A percentile compares a stretch with the other conserved stretches of the same genome.
phyloP scores from a whole-genome alignment of 2,888 invertebrate species.

The Amphipoea lucens region DNA sequence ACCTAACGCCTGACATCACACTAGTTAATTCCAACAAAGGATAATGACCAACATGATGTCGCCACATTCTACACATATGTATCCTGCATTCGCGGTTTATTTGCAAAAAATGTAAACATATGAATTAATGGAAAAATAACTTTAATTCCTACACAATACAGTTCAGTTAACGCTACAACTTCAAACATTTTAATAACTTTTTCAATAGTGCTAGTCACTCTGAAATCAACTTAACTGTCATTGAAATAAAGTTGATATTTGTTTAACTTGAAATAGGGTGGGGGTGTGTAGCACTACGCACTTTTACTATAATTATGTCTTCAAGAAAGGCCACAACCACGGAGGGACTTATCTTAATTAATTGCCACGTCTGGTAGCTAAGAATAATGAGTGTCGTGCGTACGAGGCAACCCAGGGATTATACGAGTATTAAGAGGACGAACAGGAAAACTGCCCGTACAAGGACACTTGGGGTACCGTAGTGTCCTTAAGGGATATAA shows the following conservation, averaged over 20 bases:
- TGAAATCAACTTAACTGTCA: too few relatives aligned
- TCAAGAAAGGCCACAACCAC: slow-evolving; percentile 16
- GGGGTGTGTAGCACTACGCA: too few relatives aligned
- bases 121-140: too few relatives aligned
- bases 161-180: too few relatives aligned
- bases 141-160: too few relatives aligned
- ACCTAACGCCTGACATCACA: background rate
- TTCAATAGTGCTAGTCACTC: too few relatives aligned
- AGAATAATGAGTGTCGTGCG: slow-evolving; percentile 49
- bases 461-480: slow-evolving; percentile 3
- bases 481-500: background rate
- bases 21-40: slow-evolving; percentile 18
- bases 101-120: too few relatives aligned
- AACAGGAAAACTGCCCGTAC: slow-evolving; percentile 4
- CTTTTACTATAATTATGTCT: background rate
- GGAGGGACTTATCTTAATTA: slow-evolving; percentile 44
- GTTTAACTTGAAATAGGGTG: too few relatives aligned
- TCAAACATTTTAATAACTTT: too few relatives aligned
- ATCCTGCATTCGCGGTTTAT: background rate
- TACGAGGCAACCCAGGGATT: slow-evolving; percentile 25
- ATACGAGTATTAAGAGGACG: slow-evolving; percentile 1
- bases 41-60: slow-evolving; percentile 20
- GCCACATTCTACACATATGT: slow-evolving; percentile 20
- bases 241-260: too few relatives aligned
- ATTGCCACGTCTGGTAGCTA: slow-evolving; percentile 40